phyloP scores from a whole-genome alignment of 2,113 vertebrate species.

The Rana temporaria region DNA sequence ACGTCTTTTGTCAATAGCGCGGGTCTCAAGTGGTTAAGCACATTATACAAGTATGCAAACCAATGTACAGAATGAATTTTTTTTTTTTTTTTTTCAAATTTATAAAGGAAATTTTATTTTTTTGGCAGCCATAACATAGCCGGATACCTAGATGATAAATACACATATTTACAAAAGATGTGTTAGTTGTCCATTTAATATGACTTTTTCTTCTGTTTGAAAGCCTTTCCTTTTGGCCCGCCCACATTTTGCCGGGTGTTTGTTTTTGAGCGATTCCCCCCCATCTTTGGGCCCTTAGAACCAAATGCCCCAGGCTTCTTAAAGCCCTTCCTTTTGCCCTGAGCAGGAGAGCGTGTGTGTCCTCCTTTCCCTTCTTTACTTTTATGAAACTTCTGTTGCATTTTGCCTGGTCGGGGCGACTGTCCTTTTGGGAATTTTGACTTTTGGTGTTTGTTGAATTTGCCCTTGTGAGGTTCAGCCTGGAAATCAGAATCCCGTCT shows the following conservation, averaged over 20 bases:
- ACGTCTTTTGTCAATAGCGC: no score
- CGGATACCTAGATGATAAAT: not conserved
- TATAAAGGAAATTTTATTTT: not conserved
- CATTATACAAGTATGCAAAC: no score
- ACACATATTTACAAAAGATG: constrained; percentile 45
- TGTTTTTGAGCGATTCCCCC: not conserved
- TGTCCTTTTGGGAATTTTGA: not conserved
- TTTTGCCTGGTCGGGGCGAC: not conserved
- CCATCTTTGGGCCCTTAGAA: not conserved
- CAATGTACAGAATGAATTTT: not conserved
- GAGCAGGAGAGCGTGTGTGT: not conserved
- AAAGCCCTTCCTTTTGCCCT: not conserved
- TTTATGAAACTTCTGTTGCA: not conserved
- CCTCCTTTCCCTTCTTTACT: not conserved
- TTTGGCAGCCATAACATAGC: not conserved
- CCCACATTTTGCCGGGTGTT: not conserved
- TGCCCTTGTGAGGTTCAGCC: not conserved
- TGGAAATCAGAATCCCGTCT: rapidly evolving
- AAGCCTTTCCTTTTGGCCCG: constrained; percentile 28
- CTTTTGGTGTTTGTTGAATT: constrained; percentile 4
- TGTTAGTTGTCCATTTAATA: not conserved
- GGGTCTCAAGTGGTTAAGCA: no score
- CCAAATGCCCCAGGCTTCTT: not conserved
- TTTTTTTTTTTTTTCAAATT: no score
- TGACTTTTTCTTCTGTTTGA: constrained; percentile 26